These are phyloP conservation scores for Punctoribates punctum DNA, from an alignment of 2,888 invertebrate genomes.

Conservation along the genomic window DNA sequence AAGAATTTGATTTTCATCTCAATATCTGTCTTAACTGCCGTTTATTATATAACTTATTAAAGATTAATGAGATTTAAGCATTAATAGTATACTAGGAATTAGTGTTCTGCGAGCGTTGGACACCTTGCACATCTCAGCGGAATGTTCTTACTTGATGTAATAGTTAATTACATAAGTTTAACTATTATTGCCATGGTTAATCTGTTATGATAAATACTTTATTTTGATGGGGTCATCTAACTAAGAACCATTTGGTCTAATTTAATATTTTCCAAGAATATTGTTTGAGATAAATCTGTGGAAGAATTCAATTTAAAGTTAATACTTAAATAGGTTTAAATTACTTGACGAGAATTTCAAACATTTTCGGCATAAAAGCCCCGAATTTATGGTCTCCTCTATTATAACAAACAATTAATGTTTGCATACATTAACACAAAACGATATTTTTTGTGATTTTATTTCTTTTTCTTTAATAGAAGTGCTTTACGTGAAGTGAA, in stretches of 20 bases:
- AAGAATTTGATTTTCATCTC: too few species aligned
- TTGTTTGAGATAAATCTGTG: constrained; percentile 7
- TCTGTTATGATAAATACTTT: too few species aligned
- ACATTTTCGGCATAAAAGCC: background rate
- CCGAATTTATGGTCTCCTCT: background rate
- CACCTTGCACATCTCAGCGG: too few species aligned
- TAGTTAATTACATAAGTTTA: too few species aligned
- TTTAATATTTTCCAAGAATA: background rate
- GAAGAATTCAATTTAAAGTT: background rate
- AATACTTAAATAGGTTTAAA: background rate
- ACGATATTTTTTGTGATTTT: background rate
- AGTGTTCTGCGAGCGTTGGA: too few species aligned
- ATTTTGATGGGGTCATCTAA: background rate
- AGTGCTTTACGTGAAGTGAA: constrained; percentile 18
- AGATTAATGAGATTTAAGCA: too few species aligned
- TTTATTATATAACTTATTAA: too few species aligned
- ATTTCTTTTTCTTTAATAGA: background rate
- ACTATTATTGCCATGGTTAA: too few species aligned
- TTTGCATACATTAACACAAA: constrained; percentile 8
- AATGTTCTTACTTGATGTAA: too few species aligned
- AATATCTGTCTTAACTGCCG: too few species aligned
- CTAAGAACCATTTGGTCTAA: background rate
- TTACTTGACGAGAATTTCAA: background rate
- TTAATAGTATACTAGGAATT: background rate
- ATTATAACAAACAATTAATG: constrained; percentile 6